Evolutionary conservation across 2,113 vertebrate species (phyloP).

Genomic region (Narcine bancroftii): DNA sequence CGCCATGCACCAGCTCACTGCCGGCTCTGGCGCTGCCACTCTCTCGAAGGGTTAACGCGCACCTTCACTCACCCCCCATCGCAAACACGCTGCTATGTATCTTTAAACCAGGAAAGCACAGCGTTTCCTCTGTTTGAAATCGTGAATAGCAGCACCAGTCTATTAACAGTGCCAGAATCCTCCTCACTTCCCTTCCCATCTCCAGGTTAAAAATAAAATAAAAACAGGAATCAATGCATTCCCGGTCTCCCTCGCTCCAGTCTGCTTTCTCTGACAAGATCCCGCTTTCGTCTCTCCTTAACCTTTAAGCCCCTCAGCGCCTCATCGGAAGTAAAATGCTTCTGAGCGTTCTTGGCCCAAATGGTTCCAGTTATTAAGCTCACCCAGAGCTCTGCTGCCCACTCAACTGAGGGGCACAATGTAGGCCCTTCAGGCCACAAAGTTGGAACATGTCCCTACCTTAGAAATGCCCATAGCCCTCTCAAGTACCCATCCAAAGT

Average conservation of each 20-base stretch:
- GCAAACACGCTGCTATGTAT: not conserved
- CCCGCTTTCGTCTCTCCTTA: not conserved
- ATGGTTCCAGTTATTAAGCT: too few species aligned
- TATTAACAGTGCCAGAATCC: not conserved
- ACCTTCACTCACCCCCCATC: not conserved
- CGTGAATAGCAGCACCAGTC: constrained; percentile 27
- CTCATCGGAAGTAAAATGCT: not conserved
- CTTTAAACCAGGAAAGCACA: constrained; percentile 29
- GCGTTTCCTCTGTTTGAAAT: constrained; percentile 16
- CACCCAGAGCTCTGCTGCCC: not conserved
- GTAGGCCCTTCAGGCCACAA: too few species aligned
- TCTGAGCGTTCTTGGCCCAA: not conserved
- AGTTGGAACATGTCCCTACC: too few species aligned
- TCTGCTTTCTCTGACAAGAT: not conserved
- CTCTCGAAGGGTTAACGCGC: not conserved
- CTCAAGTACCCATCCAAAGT: too few species aligned
- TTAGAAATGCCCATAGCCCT: too few species aligned
- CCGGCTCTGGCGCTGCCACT: not conserved
- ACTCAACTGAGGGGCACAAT: too few species aligned
- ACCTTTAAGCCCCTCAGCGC: not conserved
- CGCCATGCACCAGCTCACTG: too few species aligned
- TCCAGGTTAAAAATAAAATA: constrained; percentile 20
- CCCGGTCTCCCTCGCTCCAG: not conserved
- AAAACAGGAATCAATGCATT: constrained; percentile 33
- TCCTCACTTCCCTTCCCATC: constrained; percentile 15